Evolutionary conservation across 1,140 invertebrate species (phyloP), one percentile per base, ranked within the genome.

Genomic region (Hycleus phaleratus): DNA sequence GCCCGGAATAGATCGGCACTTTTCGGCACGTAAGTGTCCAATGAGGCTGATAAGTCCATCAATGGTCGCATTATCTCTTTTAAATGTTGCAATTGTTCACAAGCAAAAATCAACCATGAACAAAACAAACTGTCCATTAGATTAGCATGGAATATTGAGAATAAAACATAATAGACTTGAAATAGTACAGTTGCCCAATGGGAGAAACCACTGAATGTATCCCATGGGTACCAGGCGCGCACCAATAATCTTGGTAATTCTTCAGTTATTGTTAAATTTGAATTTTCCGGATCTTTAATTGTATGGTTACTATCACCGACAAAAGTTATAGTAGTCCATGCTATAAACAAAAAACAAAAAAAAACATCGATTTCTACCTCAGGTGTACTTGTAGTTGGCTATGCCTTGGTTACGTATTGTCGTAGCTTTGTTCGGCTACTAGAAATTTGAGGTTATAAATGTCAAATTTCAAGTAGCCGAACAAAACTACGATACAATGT

Each of bases 21-120:
- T 67, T 90, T 87, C 0, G 87, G 87, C 11, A 88, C 79, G 61
- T 88, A 87, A 0, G 86, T 88, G 63, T 91, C 88, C 59, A 90
- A 71, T 0, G 87, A 83, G 1, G 88, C 86, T 11, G 87, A 90
- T 0, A 91, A 77, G 65, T 91, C 88, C 85, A 91, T 90, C 24
- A 91, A 70, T 0, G 88, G 88, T 61, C 88, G 88, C 84, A 91
- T 84, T 43, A 91, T 91, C 45, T 86, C 85, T 64, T 91, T 91
- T 4, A 91, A 71, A 75, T 91, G 89, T 67, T 88, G 85, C 8
- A 91, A 71, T 66, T 91, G 89, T 65, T 91, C 88, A 62, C 89
- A 91, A 1, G 88, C 86, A 61, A 89, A 90, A 32, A 91, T 83
- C 42, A 91, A 65, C 85, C 87, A 90, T 1, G 85, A 90, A 64